These are phyloP conservation scores for Papilio gigon DNA, from an alignment of 2,888 invertebrate species.

Conservation along the genomic window DNA sequence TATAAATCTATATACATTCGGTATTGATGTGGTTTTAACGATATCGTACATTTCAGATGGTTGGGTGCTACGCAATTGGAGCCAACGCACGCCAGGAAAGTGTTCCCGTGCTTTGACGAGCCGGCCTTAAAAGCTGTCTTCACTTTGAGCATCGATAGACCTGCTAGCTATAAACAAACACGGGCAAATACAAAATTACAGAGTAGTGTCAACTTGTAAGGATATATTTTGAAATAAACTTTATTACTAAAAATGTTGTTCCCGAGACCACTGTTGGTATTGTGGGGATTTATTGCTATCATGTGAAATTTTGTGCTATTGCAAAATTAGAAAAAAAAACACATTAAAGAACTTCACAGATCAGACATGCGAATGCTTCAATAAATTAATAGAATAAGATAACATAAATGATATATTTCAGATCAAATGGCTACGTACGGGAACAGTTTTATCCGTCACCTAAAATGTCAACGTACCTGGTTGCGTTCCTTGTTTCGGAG, in stretches of 20 bases:
- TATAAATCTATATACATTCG: too few relatives aligned
- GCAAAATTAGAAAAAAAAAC: too few relatives aligned
- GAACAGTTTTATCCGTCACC: constrained; percentile 84
- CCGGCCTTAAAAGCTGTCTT: constrained; percentile 78
- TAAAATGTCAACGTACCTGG: constrained; percentile 91
- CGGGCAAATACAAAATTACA: constrained; percentile 67
- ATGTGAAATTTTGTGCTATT: too few relatives aligned
- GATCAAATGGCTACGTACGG: constrained; percentile 83
- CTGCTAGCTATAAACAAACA: constrained; percentile 59
- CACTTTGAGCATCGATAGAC: constrained; percentile 69
- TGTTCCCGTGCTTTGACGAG: constrained; percentile 90
- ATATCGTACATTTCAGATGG: constrained; percentile 72
- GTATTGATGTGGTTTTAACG: not conserved
- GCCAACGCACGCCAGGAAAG: constrained; percentile 86
- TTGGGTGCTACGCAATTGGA: constrained; percentile 87
- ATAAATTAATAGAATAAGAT: too few relatives aligned
- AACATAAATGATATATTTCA: constrained; percentile 53
- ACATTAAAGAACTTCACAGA: too few relatives aligned
- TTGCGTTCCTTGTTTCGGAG: constrained; percentile 92
- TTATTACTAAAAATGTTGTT: not conserved
- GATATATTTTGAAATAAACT: not conserved
- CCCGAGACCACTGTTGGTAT: too few relatives aligned
- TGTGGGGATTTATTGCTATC: too few relatives aligned
- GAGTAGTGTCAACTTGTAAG: constrained; percentile 59
- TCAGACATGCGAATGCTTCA: too few relatives aligned